Base-by-base conservation (phyloP, 2,113 vertebrate species). In the Promerops cafer region DNA sequence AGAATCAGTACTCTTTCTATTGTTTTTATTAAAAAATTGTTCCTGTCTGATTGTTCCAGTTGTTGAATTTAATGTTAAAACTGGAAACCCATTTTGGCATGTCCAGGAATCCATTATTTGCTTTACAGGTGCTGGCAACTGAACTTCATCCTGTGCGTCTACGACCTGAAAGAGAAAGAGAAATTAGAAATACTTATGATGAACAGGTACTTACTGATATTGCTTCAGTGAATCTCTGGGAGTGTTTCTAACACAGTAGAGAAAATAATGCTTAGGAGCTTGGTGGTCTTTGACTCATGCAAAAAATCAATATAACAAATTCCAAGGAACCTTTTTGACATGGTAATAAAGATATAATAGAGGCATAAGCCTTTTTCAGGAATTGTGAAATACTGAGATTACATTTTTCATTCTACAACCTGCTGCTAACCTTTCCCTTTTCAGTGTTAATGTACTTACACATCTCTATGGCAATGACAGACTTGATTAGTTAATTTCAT, bases 41-140 rank as follows among this genome's bases (percentile, higher is more conserved):
- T 98, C 97, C 96, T 98, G 98, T 78, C 44, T 97, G 89, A 98
- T 61, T 54, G 61, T 40, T 9, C 98, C 98, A 23, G 96, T 97
- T 35, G 97, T 97, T 53, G 97, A 80, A 87, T 98, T 97, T 94
- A 98, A 84, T 33, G 97, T 98, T 94, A 98, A 82, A 65, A 98
- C 87, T 56, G 98, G 98, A 90, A 98, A 98, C 10, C 98, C 98
- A 66, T 80, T 82, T 87, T 98, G 98, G 71, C 97, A 93, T 33
- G 98, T 98, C 98, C 98, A 98, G 11, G 97, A 95, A 76, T 98
- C 98, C 98, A 98, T 98, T 94, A 98, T 98, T 66, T 86, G 71
- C 95, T 98, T 98, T 76, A 98, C 68, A 92, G 97, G 66, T 80
- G 97, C 87, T 90, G 98, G 98, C 91, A 98, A 95, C 21, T 96